phyloP scores from a whole-genome alignment of 1,140 invertebrate species.

The Druon quercuslanigerum region DNA sequence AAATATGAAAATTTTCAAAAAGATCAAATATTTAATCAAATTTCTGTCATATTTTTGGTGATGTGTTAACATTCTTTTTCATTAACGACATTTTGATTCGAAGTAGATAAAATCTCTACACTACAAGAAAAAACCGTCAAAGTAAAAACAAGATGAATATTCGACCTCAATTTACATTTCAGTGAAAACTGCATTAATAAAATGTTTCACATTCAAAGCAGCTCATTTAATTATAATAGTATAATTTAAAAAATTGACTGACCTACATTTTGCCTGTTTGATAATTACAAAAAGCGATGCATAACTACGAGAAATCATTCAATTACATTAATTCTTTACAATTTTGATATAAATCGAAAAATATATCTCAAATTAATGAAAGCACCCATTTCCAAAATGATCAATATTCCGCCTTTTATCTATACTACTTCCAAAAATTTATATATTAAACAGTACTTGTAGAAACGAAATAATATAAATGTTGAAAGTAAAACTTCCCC shows the following conservation, averaged over 20 bases:
- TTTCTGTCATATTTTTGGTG: too few relatives aligned
- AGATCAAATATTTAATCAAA: too few relatives aligned
- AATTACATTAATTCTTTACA: constrained; percentile 15
- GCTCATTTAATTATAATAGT: constrained; percentile 17
- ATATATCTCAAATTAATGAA: constrained; percentile 12
- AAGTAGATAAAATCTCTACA: too few relatives aligned
- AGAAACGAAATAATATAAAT: background rate
- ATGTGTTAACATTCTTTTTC: too few relatives aligned
- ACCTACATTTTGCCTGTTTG: constrained; percentile 2
- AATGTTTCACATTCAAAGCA: constrained; percentile 7
- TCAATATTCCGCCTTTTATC: background rate
- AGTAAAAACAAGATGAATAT: too few relatives aligned
- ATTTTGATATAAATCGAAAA: constrained; percentile 10
- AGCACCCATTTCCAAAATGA: constrained; percentile 1
- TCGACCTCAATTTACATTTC: too few relatives aligned
- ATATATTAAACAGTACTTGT: background rate
- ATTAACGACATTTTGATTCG: too few relatives aligned
- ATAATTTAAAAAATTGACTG: background rate
- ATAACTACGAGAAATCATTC: constrained; percentile 22
- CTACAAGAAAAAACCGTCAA: too few relatives aligned
- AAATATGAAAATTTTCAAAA: too few relatives aligned
- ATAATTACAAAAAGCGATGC: constrained; percentile 13
- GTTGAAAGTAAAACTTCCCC: background rate
- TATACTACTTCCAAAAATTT: constrained; percentile 8
- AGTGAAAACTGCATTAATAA: background rate